Evolutionary conservation across 2,113 vertebrate genomes (phyloP), one percentile per base, ranked within the genome.

Genomic region (Vulpes ferrilata): DNA sequence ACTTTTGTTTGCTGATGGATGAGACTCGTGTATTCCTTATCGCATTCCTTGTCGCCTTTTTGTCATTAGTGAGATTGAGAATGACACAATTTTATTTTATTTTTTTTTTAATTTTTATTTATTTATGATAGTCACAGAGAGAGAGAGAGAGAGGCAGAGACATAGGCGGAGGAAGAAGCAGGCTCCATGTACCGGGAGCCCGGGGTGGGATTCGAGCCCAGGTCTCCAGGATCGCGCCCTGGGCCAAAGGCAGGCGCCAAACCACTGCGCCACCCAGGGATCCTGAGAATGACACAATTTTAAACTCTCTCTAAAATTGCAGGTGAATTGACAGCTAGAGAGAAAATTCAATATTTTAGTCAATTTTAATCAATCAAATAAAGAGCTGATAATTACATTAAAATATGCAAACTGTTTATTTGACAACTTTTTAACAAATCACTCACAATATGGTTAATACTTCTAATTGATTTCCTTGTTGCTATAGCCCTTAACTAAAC

Each of bases 261-360:
- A 35, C 35, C 35, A 35, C 35, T 35, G 35, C 2, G 35, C 35
- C 35, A 35, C 35, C 35, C 35, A 35, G 35, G 35, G 35, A 35
- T 35, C 35, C 35, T 69, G 60, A 62, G 32, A 67, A 51, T 60
- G 38, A 69, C 13, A 51, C 38, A 35, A 83, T 51, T 57, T 76
- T 78, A 38, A 96, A 32, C 38, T 43, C 2, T 25, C 9, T 32
- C 71, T 84, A 89, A 94, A 92, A 92, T 73, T 55, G 5, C 5
- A 80, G 13, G 12, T 92, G 53, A 60, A 43, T 13, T 95, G 9
- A 65, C 90, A 73, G 57, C 43, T 22, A 80, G 43, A 92, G 27
- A 96, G 22, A 92, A 97, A 96, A 92, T 19, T 93, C 87, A 97
- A 55, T 88, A 93, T 92, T 97, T 92, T 15, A 87, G 69, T 92